Percentiles rank a stretch among this genome's conserved stretches.
phyloP scores from a whole-genome alignment of 2,888 invertebrate species.

The Nysson spinosus region DNA sequence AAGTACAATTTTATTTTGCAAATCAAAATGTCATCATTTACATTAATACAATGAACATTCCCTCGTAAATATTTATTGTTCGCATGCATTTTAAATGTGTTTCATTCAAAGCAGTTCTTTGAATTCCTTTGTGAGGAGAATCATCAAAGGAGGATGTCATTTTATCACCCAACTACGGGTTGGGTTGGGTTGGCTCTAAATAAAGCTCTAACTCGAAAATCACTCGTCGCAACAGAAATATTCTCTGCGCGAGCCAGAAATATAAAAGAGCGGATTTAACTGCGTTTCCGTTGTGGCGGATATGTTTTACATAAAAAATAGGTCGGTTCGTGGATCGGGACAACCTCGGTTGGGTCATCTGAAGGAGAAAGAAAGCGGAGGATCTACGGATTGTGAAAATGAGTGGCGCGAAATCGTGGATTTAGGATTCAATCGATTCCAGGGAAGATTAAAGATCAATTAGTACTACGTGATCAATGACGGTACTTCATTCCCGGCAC shows the following conservation, averaged over 20 bases:
- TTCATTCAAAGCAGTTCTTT: no score
- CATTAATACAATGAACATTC: no score
- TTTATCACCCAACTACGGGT: no score
- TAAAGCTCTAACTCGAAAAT: constrained; percentile 3
- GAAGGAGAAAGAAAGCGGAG: not conserved
- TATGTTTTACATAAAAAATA: not conserved
- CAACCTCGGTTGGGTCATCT: constrained; percentile 15
- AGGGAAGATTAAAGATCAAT: constrained; percentile 55
- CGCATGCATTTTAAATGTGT: no score
- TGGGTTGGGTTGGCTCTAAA: no score
- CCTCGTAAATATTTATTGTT: no score
- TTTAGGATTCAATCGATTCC: constrained; percentile 26
- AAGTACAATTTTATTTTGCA: no score
- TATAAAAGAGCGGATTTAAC: not conserved
- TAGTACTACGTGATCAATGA: constrained; percentile 50
- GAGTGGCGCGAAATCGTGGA: not conserved
- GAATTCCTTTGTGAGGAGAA: no score
- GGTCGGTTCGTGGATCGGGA: constrained; percentile 3
- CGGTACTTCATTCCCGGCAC: constrained; percentile 17
- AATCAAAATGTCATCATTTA: no score
- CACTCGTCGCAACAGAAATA: not conserved
- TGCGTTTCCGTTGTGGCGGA: constrained; percentile 8
- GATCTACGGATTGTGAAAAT: not conserved
- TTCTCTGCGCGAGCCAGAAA: constrained; percentile 2
- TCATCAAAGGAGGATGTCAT: no score